Percentiles rank a stretch among this genome's conserved stretches.
These are phyloP conservation scores for Chironomus tepperi DNA, from an alignment of 1,140 invertebrate species.

Conservation along the genomic window DNA sequence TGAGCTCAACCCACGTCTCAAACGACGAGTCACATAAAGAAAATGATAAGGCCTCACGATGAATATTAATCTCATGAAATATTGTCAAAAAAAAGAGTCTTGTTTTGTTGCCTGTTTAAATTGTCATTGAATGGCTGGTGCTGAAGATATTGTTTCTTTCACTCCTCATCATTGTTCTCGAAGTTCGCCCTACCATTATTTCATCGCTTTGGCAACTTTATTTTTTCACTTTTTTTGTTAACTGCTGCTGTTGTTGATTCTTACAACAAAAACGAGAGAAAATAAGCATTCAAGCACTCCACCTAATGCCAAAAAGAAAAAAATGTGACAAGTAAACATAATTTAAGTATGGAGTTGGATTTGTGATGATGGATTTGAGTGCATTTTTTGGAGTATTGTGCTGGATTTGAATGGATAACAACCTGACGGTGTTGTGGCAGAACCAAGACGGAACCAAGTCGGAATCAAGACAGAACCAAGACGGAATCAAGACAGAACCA, in stretches of 20 bases:
- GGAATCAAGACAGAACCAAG: too few relatives aligned
- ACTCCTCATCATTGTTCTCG: not conserved
- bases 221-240: too few relatives aligned
- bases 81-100: not conserved
- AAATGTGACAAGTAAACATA: not conserved
- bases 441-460: too few relatives aligned
- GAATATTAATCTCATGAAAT: conserved; percentile 20
- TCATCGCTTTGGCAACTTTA: not conserved
- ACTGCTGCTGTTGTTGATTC: too few relatives aligned
- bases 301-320: conserved; percentile 4
- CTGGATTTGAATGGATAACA: too few relatives aligned
- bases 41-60: not conserved
- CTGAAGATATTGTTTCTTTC: not conserved
- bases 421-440: too few relatives aligned
- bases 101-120: conserved; percentile 13
- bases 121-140: conserved; percentile 18
- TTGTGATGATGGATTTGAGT: too few relatives aligned
- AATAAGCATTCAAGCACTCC: not conserved
- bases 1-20: not conserved
- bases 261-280: too few relatives aligned
- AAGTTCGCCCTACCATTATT: not conserved
- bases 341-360: too few relatives aligned
- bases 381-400: too few relatives aligned
- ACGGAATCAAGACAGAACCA: too few relatives aligned
- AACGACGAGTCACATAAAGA: not conserved